Evolutionary conservation across 2,888 invertebrate genomes (phyloP), one percentile per base, ranked within the genome.

Genomic region (Andrena camellia): DNA sequence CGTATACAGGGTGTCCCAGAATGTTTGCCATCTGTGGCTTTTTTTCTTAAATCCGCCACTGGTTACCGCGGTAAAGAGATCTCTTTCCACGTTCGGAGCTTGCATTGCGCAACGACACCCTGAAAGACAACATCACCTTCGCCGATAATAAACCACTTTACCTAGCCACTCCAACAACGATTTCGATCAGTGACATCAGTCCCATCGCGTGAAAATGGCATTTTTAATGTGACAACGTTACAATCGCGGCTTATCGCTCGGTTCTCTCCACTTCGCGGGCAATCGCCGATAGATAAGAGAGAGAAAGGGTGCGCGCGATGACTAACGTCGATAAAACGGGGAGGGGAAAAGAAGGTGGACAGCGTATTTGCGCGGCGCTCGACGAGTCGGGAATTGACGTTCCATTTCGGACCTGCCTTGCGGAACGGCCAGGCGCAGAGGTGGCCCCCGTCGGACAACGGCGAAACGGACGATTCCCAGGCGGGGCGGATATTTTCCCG

Each of bases 261-360:
- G 10, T 48, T 66, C 64, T 23, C 13, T 10, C n/a, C 33, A 5
- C 20, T 64, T 42, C 7, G 3, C n/a, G 17, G 10, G 23, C 31
- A 8, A 20, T 62, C 35, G 13, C 35, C 1, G 6, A n/a, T 29
- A 52, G 76, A 76, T 70, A 70, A 70, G 54, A 31, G 6, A 17
- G 29, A 10, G 42, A 10, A 48, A 54, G 57, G 17, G 23, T 59
- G 42, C 17, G 20, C 13, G 23, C 23, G 13, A n/a, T 69, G 68
- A 69, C 52, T 66, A 66, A 66, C 50, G 13, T 20, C 29, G 50
- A 52, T 52, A 50, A 52, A 31, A 17, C 66, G 20, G 2, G 29
- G 29, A n/a, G 5, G 42, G n/a, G 17, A 2, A 2, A 1, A n/a
- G 23, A 31, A 60, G 33, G n/a, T 54, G n/a, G 17, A 33, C 10